These are phyloP conservation scores for Meriones psammophilus DNA, from an alignment of 2,797 vertebrate genomes.

Conservation along the genomic window DNA sequence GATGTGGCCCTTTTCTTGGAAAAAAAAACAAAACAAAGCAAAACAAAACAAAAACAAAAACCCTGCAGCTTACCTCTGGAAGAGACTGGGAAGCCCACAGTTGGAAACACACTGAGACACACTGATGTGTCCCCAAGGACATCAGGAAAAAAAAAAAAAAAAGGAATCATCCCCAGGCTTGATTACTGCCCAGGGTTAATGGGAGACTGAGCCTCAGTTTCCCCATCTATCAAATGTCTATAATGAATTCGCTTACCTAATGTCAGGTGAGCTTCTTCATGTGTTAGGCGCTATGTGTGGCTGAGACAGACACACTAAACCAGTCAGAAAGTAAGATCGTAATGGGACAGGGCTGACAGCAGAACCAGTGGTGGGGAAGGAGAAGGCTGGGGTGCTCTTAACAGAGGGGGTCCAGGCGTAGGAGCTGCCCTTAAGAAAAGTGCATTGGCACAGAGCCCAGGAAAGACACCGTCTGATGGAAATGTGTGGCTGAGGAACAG, in stretches of 20 bases:
- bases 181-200: not conserved
- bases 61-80: constrained; percentile 55
- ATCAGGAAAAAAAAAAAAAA: not conserved
- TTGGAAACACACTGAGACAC: not conserved
- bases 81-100: not conserved
- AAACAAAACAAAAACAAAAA: not conserved
- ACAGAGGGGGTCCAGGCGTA: not conserved
- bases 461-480: not conserved
- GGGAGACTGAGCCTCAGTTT: constrained; percentile 44
- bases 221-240: not conserved
- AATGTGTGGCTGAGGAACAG: not conserved
- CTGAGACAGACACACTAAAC: not conserved
- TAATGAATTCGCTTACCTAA: not conserved
- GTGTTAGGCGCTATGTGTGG: not conserved
- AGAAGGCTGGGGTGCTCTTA: not conserved
- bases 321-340: not conserved
- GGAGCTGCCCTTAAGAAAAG: not conserved
- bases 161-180: not conserved
- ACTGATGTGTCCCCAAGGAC: not conserved
- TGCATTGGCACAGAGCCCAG: not conserved
- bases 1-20: constrained; percentile 80
- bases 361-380: not conserved
- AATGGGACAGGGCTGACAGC: not conserved
- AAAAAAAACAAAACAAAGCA: constrained; percentile 24
- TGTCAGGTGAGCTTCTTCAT: not conserved